These are phyloP conservation scores for Tupiocoris notatus DNA, from an alignment of 2,888 invertebrate species.

Conservation along the genomic window DNA sequence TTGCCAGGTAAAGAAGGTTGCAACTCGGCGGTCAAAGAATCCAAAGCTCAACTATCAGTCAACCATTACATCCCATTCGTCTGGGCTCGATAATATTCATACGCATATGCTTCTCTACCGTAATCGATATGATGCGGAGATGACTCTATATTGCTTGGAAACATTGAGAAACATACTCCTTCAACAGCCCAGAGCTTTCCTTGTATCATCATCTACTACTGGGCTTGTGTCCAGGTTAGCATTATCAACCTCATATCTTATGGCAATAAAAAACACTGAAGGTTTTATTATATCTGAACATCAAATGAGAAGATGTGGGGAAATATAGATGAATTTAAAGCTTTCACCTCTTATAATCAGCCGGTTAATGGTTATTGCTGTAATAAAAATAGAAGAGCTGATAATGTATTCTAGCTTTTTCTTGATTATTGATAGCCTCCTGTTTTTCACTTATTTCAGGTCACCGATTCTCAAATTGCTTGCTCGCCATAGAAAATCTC, in stretches of 20 bases:
- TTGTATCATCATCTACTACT: constrained; percentile 74
- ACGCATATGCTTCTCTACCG: constrained; percentile 80
- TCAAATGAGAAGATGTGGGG: too few relatives aligned
- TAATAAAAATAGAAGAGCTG: too few relatives aligned
- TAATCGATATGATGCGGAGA: constrained; percentile 72
- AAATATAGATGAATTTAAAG: too few relatives aligned
- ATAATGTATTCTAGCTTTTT: too few relatives aligned
- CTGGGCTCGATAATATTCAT: constrained; percentile 64
- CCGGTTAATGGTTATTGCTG: too few relatives aligned
- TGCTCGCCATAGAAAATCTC: constrained; percentile 74
- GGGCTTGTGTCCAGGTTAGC: constrained; percentile 54
- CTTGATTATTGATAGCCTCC: too few relatives aligned
- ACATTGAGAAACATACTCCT: constrained; percentile 70
- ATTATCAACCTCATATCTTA: not conserved
- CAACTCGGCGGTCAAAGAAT: not conserved
- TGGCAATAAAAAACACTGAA: too few relatives aligned
- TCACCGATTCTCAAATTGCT: constrained; percentile 62
- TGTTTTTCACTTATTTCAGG: constrained; percentile 47
- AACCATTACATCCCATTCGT: constrained; percentile 45
- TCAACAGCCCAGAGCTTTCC: constrained; percentile 69
- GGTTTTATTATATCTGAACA: too few relatives aligned
- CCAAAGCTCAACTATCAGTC: constrained; percentile 46
- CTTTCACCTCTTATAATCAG: too few relatives aligned
- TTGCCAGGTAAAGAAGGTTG: constrained; percentile 28
- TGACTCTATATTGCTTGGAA: constrained; percentile 71